A percentile compares a stretch with the other conserved stretches of the same genome.
Evolutionary conservation across 2,797 vertebrate genomes (phyloP).

Genomic region (Cottoperca gobio): DNA sequence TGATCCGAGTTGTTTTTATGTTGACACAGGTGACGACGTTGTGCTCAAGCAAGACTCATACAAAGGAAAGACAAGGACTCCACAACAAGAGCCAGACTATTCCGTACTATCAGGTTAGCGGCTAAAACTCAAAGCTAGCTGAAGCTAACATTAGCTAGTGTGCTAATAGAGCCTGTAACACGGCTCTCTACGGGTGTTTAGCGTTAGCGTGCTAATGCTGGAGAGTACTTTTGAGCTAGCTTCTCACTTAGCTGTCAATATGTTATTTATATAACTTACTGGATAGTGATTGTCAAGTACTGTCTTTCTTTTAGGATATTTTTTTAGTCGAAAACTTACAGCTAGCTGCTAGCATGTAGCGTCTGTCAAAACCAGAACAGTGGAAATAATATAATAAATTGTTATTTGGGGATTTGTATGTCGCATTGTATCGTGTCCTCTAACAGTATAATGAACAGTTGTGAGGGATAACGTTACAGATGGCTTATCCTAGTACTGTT

Average conservation of each 20-base stretch:
- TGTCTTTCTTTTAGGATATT: background rate
- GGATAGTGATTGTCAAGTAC: background rate
- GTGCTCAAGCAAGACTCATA: slow-evolving; percentile 42
- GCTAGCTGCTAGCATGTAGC: slow-evolving; percentile 4
- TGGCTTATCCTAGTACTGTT: background rate
- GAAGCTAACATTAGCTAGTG: slow-evolving; percentile 50
- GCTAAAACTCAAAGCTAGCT: slow-evolving; percentile 46
- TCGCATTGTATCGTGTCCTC: background rate
- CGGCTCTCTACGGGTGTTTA: background rate
- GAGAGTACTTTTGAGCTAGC: background rate
- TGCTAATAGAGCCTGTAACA: slow-evolving; percentile 35
- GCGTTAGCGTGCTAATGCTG: slow-evolving; percentile 35
- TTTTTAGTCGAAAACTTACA: background rate
- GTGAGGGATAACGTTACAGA: background rate
- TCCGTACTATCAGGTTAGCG: slow-evolving; percentile 85
- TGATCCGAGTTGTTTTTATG: slow-evolving; percentile 54
- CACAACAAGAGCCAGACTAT: slow-evolving; percentile 81
- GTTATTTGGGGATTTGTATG: background rate
- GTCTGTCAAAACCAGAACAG: background rate
- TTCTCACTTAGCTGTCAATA: background rate
- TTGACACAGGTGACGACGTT: slow-evolving; percentile 23
- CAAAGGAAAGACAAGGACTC: slow-evolving; percentile 74
- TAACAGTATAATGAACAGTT: background rate
- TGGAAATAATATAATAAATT: background rate
- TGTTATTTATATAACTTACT: background rate